Evolutionary conservation across 2,888 invertebrate genomes (phyloP).

Genomic region (Ernsta delagoae): DNA sequence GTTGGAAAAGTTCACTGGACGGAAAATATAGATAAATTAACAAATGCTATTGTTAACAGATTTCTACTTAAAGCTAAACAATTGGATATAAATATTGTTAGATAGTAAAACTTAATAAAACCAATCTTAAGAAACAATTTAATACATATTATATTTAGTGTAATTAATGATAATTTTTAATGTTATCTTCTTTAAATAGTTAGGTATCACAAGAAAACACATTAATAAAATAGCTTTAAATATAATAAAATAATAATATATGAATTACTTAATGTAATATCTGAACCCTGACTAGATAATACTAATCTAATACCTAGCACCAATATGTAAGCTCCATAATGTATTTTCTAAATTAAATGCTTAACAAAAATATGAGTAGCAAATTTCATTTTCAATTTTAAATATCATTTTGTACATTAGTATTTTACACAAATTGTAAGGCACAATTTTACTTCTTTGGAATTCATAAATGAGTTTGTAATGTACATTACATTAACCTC

Average conservation of each 20-base stretch:
- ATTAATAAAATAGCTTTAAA: conserved; percentile 9
- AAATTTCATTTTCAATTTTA: background rate
- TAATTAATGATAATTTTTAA: too few relatives aligned
- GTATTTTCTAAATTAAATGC: background rate
- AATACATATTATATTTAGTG: too few relatives aligned
- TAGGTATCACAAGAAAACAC: background rate
- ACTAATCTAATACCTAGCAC: background rate
- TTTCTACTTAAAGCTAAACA: too few relatives aligned
- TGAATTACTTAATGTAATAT: background rate
- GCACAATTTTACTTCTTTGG: conserved; percentile 6
- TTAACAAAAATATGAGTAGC: background rate
- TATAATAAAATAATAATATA: conserved; percentile 7
- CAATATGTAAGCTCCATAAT: background rate
- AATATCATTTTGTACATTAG: too few relatives aligned
- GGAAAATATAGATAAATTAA: background rate
- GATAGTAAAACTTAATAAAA: background rate
- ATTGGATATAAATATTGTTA: too few relatives aligned
- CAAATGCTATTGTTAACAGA: too few relatives aligned
- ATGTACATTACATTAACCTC: too few relatives aligned
- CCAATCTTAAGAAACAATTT: background rate
- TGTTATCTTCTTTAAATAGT: background rate
- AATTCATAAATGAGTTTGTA: background rate
- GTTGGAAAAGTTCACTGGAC: conserved; percentile 67
- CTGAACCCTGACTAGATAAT: conserved; percentile 24
- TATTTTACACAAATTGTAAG: background rate